A percentile compares a stretch with the other conserved stretches of the same genome.
These are phyloP conservation scores for Austrofundulus limnaeus DNA, from an alignment of 2,113 vertebrate genomes.

Conservation along the genomic window DNA sequence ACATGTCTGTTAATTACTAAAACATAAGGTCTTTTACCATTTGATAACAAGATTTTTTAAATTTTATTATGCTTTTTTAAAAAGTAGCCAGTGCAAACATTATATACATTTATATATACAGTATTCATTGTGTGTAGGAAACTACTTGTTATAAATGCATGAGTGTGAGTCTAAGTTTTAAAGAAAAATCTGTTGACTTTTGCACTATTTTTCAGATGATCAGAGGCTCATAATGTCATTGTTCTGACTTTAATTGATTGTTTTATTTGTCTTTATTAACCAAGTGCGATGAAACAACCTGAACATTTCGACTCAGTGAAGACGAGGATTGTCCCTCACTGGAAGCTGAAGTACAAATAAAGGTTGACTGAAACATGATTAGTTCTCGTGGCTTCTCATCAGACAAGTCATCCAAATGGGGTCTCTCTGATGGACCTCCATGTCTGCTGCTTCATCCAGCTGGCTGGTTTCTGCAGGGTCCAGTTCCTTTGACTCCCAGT, in stretches of 20 bases:
- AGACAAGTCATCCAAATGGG: slow-evolving; percentile 7
- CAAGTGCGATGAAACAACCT: not conserved
- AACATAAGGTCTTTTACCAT: no score
- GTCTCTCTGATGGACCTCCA: slow-evolving; percentile 19
- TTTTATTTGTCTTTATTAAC: not conserved
- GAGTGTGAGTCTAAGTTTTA: not conserved
- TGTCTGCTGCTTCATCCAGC: slow-evolving; percentile 28
- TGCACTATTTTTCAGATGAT: not conserved
- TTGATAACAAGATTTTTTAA: no score
- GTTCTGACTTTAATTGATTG: not conserved
- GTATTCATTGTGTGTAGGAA: not conserved
- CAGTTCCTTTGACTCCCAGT: slow-evolving; percentile 37
- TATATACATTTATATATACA: not conserved
- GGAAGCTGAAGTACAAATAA: slow-evolving; percentile 1
- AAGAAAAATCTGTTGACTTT: not conserved
- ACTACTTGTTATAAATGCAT: not conserved
- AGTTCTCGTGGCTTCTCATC: not conserved
- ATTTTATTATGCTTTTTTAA: no score
- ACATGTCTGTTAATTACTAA: no score
- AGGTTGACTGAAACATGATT: slow-evolving; percentile 1
- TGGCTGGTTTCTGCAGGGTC: slow-evolving; percentile 32
- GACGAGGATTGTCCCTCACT: not conserved
- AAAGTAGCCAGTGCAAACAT: no score
- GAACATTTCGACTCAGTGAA: no score
- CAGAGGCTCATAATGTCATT: not conserved